Conservation (phyloP, 2,113 vertebrate species). For the Psammodynastes pulverulentus region DNA sequence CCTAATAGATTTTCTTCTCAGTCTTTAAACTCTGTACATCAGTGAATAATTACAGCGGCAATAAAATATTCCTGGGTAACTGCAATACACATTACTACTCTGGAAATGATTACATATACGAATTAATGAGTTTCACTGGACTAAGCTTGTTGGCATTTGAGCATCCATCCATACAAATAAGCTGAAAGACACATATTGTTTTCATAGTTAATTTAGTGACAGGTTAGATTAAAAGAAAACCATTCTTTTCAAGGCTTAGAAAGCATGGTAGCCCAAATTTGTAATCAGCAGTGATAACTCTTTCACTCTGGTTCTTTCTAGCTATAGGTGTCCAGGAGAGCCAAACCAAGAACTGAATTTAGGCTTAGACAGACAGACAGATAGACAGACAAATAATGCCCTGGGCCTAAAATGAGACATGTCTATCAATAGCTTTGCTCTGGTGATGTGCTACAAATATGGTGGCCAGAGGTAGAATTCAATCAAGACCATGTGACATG, state of each 20-base stretch:
- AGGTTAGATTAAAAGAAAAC: not conserved
- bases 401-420: not conserved
- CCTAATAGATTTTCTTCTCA: conserved; percentile 10
- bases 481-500: not conserved
- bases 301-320: not conserved
- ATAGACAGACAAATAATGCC: not conserved
- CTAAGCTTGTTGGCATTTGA: not conserved
- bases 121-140: not conserved
- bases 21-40: not conserved
- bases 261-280: not conserved
- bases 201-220: not conserved
- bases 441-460: not conserved
- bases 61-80: conserved; percentile 9
- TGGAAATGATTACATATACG: not conserved
- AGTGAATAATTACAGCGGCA: conserved; percentile 6
- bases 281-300: too few species aligned
- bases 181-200: not conserved
- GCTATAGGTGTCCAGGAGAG: not conserved
- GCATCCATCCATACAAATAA: not conserved
- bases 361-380: not conserved
- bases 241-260: not conserved
- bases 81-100: not conserved
- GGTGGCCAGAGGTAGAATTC: not conserved
- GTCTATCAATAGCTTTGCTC: not conserved
- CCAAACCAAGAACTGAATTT: not conserved